These are phyloP conservation scores for Nansenia antarctica DNA, from an alignment of 2,113 vertebrate species.

Conservation along the genomic window DNA sequence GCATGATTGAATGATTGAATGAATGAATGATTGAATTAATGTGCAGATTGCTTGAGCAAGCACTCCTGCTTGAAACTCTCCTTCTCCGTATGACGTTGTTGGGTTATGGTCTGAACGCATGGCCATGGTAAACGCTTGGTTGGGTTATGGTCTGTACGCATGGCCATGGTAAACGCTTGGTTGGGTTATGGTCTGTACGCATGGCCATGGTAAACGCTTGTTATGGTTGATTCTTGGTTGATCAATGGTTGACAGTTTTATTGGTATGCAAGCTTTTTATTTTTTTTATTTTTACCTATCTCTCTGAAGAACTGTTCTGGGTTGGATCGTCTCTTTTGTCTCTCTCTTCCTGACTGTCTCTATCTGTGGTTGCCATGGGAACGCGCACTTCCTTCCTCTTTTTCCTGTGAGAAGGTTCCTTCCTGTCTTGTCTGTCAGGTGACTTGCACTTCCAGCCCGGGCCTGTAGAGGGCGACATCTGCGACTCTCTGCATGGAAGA, in stretches of 20 bases:
- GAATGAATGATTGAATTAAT: not conserved
- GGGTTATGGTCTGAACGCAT: slow-evolving; percentile 57
- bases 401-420: slow-evolving; percentile 31
- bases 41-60: slow-evolving; percentile 1
- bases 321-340: slow-evolving; percentile 24
- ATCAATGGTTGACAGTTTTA: too few relatives aligned
- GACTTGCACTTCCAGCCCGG: not conserved
- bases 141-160: slow-evolving; percentile 46
- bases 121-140: slow-evolving; percentile 44
- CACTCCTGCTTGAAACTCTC: not conserved
- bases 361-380: slow-evolving; percentile 22
- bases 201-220: slow-evolving; percentile 52
- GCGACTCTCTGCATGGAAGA: slow-evolving; percentile 27
- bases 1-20: not conserved
- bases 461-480: not conserved
- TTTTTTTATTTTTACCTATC: too few relatives aligned
- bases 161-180: slow-evolving; percentile 48
- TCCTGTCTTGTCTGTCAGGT: not conserved
- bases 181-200: slow-evolving; percentile 40
- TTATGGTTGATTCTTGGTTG: slow-evolving; percentile 1
- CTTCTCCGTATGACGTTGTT: slow-evolving; percentile 28
- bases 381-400: slow-evolving; percentile 9
- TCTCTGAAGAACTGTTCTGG: not conserved
- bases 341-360: slow-evolving; percentile 4
- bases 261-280: too few relatives aligned